phyloP scores from a whole-genome alignment of 2,888 invertebrate genomes.

The Abscondita cerata region DNA sequence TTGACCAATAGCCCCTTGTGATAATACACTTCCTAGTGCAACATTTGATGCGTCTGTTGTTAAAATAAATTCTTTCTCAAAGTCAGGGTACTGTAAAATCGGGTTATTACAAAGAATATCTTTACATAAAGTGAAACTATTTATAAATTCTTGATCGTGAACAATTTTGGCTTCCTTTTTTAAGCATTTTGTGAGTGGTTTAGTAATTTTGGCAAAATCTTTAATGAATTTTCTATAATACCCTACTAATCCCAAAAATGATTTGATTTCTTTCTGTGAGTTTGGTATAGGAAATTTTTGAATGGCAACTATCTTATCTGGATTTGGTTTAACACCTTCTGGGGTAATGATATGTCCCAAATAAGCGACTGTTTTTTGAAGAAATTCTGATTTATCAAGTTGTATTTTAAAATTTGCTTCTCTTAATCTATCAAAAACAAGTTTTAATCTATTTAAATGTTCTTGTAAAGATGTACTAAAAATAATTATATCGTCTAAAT shows the following conservation, averaged over 20 bases:
- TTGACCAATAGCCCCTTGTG: background rate
- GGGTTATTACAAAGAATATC: background rate
- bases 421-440: no score
- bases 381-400: no score
- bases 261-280: background rate
- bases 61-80: background rate
- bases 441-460: no score
- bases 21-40: background rate
- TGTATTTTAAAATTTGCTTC: no score
- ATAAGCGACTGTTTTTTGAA: conserved; percentile 4
- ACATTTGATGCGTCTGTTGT: conserved; percentile 4
- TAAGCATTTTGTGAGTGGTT: background rate
- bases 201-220: conserved; percentile 3
- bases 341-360: background rate
- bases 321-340: background rate
- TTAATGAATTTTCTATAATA: conserved; percentile 3
- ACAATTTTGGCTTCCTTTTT: background rate
- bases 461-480: no score
- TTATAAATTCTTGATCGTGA: background rate
- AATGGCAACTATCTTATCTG: conserved; percentile 2
- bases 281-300: conserved; percentile 3
- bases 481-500: no score
- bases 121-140: conserved; percentile 2
- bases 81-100: conserved; percentile 4
- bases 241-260: background rate